phyloP scores from a whole-genome alignment of 2,113 vertebrate species.

The Thermophis baileyi region DNA sequence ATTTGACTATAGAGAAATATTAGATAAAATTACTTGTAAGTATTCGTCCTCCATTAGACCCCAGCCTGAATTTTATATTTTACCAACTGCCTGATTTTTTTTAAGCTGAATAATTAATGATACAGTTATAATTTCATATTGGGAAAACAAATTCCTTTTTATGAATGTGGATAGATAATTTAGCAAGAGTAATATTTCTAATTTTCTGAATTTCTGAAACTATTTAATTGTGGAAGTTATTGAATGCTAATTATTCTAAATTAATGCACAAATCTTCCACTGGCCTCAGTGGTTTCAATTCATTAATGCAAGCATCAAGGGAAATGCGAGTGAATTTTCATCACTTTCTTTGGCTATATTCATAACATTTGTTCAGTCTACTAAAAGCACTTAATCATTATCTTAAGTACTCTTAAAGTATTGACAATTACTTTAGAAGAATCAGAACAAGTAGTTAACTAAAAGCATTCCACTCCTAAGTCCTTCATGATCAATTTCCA shows the following conservation, averaged over 20 bases:
- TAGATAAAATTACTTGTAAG: conserved; percentile 48
- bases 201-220: conserved; percentile 7
- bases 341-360: neutral
- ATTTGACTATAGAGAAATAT: conserved; percentile 15
- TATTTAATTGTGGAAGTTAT: conserved; percentile 31
- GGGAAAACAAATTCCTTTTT: conserved; percentile 38
- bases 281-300: neutral
- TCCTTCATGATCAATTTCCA: neutral
- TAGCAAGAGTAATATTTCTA: conserved; percentile 31
- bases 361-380: neutral
- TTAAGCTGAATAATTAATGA: conserved; percentile 52
- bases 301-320: neutral
- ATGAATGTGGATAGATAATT: conserved; percentile 35
- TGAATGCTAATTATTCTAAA: conserved; percentile 29
- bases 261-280: conserved; percentile 1
- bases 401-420: neutral
- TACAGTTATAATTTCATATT: conserved; percentile 36
- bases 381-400: neutral
- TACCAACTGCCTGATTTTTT: conserved; percentile 49
- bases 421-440: neutral
- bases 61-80: conserved; percentile 54
- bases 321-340: neutral
- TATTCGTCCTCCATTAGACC: conserved; percentile 41
- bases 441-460: neutral
- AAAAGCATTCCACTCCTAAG: neutral